These are phyloP conservation scores for Clinocottus analis DNA, from an alignment of 2,113 vertebrate species.

Conservation along the genomic window DNA sequence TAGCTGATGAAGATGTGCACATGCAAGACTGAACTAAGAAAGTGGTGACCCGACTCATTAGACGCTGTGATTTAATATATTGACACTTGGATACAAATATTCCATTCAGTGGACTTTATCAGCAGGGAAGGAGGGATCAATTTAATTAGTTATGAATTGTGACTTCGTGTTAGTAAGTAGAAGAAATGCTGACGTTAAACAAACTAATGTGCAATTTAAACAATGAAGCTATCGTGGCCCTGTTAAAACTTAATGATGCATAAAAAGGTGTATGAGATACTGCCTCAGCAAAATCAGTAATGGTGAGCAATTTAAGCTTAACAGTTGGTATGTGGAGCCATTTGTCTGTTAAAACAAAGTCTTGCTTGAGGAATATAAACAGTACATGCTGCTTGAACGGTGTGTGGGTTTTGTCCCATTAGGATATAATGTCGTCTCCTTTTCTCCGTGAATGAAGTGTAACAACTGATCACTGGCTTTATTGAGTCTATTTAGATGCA, in stretches of 20 bases:
- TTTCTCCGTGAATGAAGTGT: slow-evolving; percentile 15
- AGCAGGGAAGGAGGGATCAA: slow-evolving; percentile 89
- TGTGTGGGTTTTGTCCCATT: slow-evolving; percentile 43
- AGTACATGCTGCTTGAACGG: slow-evolving; percentile 33
- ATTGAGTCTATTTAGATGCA: slow-evolving; percentile 7
- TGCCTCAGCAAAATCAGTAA: slow-evolving; percentile 88
- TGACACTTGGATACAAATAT: slow-evolving; percentile 99
- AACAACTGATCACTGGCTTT: slow-evolving; percentile 17
- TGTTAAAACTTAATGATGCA: slow-evolving; percentile 99
- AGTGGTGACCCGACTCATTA: slow-evolving; percentile 97
- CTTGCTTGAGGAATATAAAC: slow-evolving; percentile 71
- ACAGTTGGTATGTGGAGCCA: slow-evolving; percentile 85
- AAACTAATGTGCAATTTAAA: slow-evolving; percentile 93
- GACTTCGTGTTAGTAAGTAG: slow-evolving; percentile 95
- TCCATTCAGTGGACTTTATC: slow-evolving; percentile 96
- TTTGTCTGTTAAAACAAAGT: slow-evolving; percentile 90
- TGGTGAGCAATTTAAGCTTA: slow-evolving; percentile 91
- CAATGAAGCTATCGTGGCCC: slow-evolving; percentile 95
- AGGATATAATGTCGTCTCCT: background rate
- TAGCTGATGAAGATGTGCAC: slow-evolving; percentile 88
- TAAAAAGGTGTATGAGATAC: slow-evolving; percentile 95
- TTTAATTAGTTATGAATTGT: slow-evolving; percentile 99
- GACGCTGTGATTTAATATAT: slow-evolving; percentile 99
- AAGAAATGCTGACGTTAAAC: slow-evolving; percentile 99
- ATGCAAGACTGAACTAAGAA: slow-evolving; percentile 92